These are phyloP conservation scores for Eolophus roseicapilla DNA, from an alignment of 2,113 vertebrate genomes.

Conservation along the genomic window DNA sequence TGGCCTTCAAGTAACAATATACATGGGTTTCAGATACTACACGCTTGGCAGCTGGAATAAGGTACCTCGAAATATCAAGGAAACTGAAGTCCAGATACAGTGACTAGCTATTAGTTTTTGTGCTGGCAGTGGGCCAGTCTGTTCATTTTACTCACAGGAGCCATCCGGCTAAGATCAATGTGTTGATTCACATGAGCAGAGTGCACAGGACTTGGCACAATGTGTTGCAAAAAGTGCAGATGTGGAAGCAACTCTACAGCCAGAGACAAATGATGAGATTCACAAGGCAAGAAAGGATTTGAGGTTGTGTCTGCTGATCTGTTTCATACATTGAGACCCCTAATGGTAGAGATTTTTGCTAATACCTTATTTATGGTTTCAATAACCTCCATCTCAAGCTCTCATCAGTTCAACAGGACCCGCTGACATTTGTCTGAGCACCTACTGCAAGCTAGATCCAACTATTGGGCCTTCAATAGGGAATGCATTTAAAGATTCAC, in stretches of 20 bases:
- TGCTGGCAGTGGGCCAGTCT: background rate
- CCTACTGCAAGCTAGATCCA: background rate
- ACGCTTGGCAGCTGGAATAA: constrained; percentile 47
- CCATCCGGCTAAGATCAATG: constrained; percentile 21
- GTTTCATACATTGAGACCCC: background rate
- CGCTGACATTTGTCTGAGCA: background rate
- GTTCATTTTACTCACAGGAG: constrained; percentile 13
- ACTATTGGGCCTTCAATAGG: background rate
- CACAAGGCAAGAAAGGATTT: background rate
- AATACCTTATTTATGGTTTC: background rate
- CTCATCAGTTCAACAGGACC: background rate
- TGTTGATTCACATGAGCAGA: constrained; percentile 4
- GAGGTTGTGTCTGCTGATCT: constrained; percentile 1
- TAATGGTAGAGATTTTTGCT: background rate
- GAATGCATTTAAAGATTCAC: background rate
- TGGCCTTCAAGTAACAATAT: background rate
- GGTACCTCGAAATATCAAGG: constrained; percentile 31
- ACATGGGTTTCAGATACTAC: background rate
- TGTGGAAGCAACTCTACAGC: constrained; percentile 44
- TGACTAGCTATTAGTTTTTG: constrained; percentile 11
- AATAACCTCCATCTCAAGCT: background rate
- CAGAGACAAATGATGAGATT: background rate
- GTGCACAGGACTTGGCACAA: constrained; percentile 35
- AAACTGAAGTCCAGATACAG: constrained; percentile 20
- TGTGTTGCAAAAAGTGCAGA: constrained; percentile 26